Evolutionary conservation across 2,797 vertebrate species (phyloP).

Genomic region (Parauchenoglanis punctatus): DNA sequence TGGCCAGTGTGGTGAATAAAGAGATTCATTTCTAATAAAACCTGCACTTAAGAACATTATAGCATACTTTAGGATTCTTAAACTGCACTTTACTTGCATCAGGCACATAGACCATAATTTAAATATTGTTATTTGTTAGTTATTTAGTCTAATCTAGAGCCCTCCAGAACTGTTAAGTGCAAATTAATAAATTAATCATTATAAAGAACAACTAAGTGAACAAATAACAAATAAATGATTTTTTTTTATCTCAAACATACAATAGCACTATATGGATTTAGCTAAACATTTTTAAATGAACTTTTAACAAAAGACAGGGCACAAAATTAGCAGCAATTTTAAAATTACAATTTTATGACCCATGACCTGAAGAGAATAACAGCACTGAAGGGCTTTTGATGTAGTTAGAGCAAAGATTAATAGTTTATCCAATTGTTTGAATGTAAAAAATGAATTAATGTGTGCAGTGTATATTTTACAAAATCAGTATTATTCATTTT

Average conservation of each 20-base stretch:
- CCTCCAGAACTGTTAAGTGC: not conserved
- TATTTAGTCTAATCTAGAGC: not conserved
- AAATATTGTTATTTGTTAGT: not conserved
- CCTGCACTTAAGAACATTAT: not conserved
- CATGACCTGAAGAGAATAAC: not conserved
- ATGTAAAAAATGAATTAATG: not conserved
- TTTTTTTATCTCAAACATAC: not conserved
- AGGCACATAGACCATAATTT: not conserved
- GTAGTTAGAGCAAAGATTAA: not conserved
- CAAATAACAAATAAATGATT: not conserved
- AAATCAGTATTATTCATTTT: not conserved
- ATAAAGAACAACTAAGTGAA: not conserved
- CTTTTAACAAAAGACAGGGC: not conserved
- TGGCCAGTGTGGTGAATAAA: not conserved
- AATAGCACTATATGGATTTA: not conserved
- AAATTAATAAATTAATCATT: not conserved
- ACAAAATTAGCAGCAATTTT: not conserved
- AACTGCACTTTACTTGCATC: not conserved
- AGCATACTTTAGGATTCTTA: not conserved
- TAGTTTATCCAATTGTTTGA: not conserved
- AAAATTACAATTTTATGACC: not conserved
- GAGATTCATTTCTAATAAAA: not conserved
- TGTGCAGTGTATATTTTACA: not conserved
- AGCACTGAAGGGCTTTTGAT: not conserved
- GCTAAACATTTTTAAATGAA: not conserved